These are phyloP conservation scores for Caranx ignobilis DNA, from an alignment of 2,113 vertebrate genomes.

Conservation along the genomic window DNA sequence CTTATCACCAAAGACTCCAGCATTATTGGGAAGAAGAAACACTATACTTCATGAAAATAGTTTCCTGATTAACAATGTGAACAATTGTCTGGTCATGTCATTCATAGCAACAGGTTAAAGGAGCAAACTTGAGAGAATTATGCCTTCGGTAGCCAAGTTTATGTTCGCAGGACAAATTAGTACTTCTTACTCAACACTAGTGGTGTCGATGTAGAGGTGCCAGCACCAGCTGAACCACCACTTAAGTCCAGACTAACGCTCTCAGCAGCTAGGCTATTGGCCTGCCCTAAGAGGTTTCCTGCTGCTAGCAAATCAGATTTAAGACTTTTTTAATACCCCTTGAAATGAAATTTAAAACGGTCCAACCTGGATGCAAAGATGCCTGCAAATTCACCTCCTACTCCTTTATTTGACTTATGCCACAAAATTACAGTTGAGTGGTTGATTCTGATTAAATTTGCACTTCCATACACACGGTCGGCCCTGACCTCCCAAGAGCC, in stretches of 20 bases:
- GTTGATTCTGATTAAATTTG: too few relatives aligned
- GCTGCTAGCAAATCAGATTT: too few relatives aligned
- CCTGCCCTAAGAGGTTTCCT: too few relatives aligned
- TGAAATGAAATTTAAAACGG: too few relatives aligned
- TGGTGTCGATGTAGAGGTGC: neutral
- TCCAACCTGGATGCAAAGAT: too few relatives aligned
- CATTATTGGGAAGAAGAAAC: constrained; percentile 17
- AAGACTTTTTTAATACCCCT: too few relatives aligned
- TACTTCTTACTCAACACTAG: neutral
- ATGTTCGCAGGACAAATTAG: neutral
- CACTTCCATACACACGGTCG: too few relatives aligned
- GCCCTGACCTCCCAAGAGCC: too few relatives aligned
- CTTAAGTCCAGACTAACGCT: neutral
- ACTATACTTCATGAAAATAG: constrained; percentile 23
- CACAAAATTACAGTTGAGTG: too few relatives aligned
- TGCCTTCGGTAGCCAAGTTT: neutral
- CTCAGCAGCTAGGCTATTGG: too few relatives aligned
- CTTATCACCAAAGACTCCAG: constrained; percentile 10
- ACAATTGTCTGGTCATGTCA: constrained; percentile 11
- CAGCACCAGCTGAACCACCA: neutral
- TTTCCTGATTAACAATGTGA: constrained; percentile 10
- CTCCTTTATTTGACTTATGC: too few relatives aligned
- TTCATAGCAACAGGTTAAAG: constrained; percentile 15
- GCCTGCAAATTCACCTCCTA: too few relatives aligned
- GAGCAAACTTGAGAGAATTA: neutral